These are phyloP conservation scores for Perizoma affinitatum DNA, from an alignment of 2,888 invertebrate genomes.

Conservation along the genomic window DNA sequence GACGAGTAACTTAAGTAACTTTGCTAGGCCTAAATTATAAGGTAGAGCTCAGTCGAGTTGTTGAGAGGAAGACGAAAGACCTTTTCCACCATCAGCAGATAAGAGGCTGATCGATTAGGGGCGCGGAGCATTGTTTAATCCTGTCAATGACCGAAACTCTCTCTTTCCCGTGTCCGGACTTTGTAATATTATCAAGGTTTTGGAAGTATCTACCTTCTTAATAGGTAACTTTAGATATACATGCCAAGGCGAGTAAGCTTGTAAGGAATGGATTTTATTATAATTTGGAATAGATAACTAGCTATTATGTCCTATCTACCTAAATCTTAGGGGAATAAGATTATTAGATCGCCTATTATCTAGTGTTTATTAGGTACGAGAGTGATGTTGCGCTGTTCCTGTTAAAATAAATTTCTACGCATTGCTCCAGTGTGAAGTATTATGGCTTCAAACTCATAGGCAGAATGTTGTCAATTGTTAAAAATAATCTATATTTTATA, in stretches of 20 bases:
- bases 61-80: background rate
- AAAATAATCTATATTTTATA: slow-evolving; percentile 53
- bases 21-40: slow-evolving; percentile 52
- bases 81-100: background rate
- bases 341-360: no score
- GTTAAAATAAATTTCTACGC: slow-evolving; percentile 8
- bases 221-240: no score
- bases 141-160: no score
- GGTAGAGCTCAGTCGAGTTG: slow-evolving; percentile 15
- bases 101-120: no score
- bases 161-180: no score
- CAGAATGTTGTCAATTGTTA: slow-evolving; percentile 33
- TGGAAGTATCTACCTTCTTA: no score
- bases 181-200: no score
- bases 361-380: no score
- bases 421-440: slow-evolving; percentile 10
- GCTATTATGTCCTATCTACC: background rate
- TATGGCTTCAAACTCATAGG: slow-evolving; percentile 22
- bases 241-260: background rate
- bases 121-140: no score
- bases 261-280: slow-evolving; percentile 15
- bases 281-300: slow-evolving; percentile 17
- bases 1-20: slow-evolving; percentile 42
- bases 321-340: no score
- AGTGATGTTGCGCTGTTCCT: slow-evolving; percentile 13